Conservation (phyloP, 2,113 vertebrate species). For the Coracopsis vasa region DNA sequence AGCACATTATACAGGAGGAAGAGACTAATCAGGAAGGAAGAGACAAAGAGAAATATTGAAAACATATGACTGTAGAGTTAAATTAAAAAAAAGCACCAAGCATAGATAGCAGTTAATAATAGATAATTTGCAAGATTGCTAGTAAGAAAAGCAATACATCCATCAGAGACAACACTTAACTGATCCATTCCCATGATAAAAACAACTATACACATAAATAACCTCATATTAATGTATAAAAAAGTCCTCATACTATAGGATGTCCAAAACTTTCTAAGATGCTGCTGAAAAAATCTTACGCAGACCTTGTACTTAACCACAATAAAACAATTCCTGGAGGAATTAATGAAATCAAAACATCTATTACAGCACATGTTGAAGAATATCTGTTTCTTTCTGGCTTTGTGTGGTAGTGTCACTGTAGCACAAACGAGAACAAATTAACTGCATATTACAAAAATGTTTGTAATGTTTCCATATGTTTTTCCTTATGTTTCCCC, state of each 20-base stretch:
- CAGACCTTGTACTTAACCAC: neutral
- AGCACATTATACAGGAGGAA: neutral
- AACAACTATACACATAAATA: neutral
- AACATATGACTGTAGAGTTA: neutral
- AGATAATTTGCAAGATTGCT: neutral
- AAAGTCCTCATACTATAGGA: neutral
- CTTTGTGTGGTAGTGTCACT: neutral
- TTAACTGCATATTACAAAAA: neutral
- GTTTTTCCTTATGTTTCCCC: too few species aligned
- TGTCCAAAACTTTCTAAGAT: neutral
- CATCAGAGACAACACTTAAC: neutral
- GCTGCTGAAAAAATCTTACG: neutral
- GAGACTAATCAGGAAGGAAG: neutral
- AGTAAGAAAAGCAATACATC: neutral
- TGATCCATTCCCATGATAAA: neutral
- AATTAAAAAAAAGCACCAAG: neutral
- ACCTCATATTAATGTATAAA: neutral
- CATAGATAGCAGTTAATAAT: neutral
- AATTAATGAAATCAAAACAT: neutral
- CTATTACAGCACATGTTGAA: neutral
- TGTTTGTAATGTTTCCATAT: neutral
- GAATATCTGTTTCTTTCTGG: neutral
- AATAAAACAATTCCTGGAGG: neutral
- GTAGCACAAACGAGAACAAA: neutral
- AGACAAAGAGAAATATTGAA: neutral